These are phyloP conservation scores for Ramphastos sulfuratus DNA, from an alignment of 2,113 vertebrate species.

Conservation along the genomic window DNA sequence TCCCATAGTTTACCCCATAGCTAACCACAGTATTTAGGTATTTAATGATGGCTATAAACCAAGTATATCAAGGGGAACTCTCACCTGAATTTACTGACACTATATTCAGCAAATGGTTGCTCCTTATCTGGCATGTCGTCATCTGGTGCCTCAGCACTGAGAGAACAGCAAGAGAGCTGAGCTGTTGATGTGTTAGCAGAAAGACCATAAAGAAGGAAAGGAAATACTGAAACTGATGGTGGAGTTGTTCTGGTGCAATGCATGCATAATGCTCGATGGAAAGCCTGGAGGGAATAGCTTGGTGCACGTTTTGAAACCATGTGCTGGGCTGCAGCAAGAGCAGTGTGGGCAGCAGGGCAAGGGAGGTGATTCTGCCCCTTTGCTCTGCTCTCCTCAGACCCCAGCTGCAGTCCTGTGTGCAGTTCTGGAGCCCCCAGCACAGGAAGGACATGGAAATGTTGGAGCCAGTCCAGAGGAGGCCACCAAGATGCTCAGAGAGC, in stretches of 20 bases:
- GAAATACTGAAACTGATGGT: neutral
- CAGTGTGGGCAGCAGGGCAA: too few relatives aligned
- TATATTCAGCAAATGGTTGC: neutral
- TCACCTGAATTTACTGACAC: constrained; percentile 31
- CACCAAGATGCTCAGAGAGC: too few relatives aligned
- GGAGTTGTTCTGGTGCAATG: neutral
- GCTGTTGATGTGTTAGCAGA: neutral
- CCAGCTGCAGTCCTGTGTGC: too few relatives aligned
- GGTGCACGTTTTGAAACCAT: neutral
- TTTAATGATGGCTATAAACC: constrained; percentile 27
- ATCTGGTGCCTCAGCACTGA: neutral
- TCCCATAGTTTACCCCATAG: constrained; percentile 1
- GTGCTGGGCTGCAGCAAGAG: too few relatives aligned
- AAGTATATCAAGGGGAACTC: constrained; percentile 23
- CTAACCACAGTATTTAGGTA: constrained; percentile 18
- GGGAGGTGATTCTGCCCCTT: too few relatives aligned
- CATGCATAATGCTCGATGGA: neutral
- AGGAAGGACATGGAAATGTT: too few relatives aligned
- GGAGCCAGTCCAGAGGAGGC: too few relatives aligned
- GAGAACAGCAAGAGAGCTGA: constrained; percentile 4
- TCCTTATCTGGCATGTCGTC: constrained; percentile 22
- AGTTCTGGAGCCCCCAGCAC: too few relatives aligned
- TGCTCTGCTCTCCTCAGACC: too few relatives aligned
- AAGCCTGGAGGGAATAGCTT: neutral
- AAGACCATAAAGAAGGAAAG: constrained; percentile 20